These are phyloP conservation scores for Oegoconia quadripuncta DNA, from an alignment of 2,888 invertebrate species.

Conservation along the genomic window DNA sequence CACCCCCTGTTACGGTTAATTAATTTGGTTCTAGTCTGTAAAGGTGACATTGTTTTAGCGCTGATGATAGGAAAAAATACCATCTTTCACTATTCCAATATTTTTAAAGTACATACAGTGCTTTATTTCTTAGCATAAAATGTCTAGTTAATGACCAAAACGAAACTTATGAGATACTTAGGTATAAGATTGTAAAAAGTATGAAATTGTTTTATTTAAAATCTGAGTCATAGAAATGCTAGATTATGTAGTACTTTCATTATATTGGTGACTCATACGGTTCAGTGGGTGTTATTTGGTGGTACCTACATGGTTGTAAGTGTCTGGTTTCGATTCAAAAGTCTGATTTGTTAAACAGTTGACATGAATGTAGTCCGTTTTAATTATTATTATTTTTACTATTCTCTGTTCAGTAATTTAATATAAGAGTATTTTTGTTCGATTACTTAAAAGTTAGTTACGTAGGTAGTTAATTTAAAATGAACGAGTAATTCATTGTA, in stretches of 20 bases:
- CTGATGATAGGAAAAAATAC: neutral
- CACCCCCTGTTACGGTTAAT: too few species aligned
- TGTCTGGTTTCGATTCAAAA: too few species aligned
- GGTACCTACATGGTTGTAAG: too few species aligned
- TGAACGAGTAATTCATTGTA: too few species aligned
- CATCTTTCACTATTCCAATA: neutral
- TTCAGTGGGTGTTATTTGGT: conserved; percentile 1
- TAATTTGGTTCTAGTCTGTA: too few species aligned
- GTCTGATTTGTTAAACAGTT: too few species aligned
- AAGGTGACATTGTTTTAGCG: neutral
- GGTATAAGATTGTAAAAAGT: conserved; percentile 32
- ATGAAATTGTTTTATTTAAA: conserved; percentile 19
- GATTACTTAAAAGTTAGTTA: too few species aligned
- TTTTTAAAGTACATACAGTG: neutral
- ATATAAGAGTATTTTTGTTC: too few species aligned
- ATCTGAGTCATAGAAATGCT: conserved; percentile 24
- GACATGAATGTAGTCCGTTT: too few species aligned
- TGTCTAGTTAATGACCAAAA: conserved; percentile 51
- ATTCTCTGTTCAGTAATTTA: too few species aligned
- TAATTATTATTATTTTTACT: too few species aligned
- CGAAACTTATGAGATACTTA: conserved; percentile 47
- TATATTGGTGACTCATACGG: conserved; percentile 12
- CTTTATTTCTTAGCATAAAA: conserved; percentile 3
- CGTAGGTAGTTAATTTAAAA: too few species aligned
- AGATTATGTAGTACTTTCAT: conserved; percentile 18